Conservation (phyloP, 2,113 vertebrate species). For the Dipodomys stephensi region DNA sequence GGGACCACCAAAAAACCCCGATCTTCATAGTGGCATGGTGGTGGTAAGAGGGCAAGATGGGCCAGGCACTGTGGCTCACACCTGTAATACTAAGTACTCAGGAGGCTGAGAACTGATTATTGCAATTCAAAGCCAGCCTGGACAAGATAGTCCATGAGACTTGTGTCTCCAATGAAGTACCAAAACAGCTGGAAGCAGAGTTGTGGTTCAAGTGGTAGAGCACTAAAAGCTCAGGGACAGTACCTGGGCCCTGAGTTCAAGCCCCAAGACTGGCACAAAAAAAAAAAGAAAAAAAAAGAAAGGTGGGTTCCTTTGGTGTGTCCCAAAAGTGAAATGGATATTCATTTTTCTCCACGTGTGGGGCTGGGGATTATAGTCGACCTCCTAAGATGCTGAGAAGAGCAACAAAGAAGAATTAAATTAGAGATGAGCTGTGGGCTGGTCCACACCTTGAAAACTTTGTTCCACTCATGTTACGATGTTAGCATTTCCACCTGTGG, state of each 20-base stretch:
- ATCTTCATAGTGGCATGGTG: background rate
- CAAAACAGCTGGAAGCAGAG: too few species aligned
- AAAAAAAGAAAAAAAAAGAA: too few species aligned
- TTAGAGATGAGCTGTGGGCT: background rate
- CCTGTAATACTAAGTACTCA: too few species aligned
- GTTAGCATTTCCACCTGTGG: background rate
- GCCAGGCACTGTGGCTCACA: too few species aligned
- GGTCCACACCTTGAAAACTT: background rate
- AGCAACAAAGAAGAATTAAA: constrained; percentile 17
- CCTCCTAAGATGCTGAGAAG: background rate
- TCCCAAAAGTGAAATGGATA: background rate
- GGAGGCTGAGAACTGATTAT: too few species aligned
- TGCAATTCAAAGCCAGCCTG: too few species aligned
- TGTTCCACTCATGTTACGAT: background rate
- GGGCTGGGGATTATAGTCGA: background rate
- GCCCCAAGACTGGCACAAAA: too few species aligned
- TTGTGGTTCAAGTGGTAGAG: too few species aligned
- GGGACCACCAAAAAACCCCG: background rate
- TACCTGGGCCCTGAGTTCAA: too few species aligned
- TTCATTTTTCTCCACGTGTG: background rate
- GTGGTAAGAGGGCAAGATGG: background rate
- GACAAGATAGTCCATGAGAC: too few species aligned
- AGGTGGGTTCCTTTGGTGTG: background rate
- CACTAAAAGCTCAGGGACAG: too few species aligned
- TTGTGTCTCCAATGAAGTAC: too few species aligned